phyloP scores from a whole-genome alignment of 2,888 invertebrate species.

The Phragmatobia fuliginosa region DNA sequence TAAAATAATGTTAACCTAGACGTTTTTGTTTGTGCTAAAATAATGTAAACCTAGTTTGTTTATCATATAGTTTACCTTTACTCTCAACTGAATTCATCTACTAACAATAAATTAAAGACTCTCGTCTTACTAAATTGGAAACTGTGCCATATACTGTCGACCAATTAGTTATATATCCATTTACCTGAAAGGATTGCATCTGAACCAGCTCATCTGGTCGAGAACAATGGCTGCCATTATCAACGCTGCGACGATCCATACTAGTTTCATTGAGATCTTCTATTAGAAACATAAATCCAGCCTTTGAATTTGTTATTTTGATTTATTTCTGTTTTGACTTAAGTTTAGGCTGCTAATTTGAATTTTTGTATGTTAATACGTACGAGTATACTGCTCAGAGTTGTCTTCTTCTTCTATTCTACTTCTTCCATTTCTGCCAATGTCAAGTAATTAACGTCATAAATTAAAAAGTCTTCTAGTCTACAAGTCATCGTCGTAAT shows the following conservation, averaged over 20 bases:
- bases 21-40: too few species aligned
- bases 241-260: slow-evolving; percentile 14
- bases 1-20: neutral
- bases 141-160: neutral
- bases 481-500: too few species aligned
- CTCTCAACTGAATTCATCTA: neutral
- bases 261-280: slow-evolving; percentile 15
- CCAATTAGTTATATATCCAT: neutral
- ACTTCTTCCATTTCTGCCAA: too few species aligned
- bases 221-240: slow-evolving; percentile 24
- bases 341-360: neutral
- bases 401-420: too few species aligned
- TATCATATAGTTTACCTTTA: neutral
- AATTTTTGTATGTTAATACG: neutral
- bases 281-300: slow-evolving; percentile 12
- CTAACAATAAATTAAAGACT: neutral
- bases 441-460: too few species aligned
- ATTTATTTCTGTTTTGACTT: neutral
- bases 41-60: too few species aligned
- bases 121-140: neutral
- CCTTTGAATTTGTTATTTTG: neutral
- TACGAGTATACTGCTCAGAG: neutral
- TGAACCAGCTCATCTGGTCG: slow-evolving; percentile 19
- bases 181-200: slow-evolving; percentile 15
- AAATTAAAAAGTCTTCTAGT: too few species aligned